phyloP scores from a whole-genome alignment of 2,113 vertebrate species.

The Pangasianodon gigas region DNA sequence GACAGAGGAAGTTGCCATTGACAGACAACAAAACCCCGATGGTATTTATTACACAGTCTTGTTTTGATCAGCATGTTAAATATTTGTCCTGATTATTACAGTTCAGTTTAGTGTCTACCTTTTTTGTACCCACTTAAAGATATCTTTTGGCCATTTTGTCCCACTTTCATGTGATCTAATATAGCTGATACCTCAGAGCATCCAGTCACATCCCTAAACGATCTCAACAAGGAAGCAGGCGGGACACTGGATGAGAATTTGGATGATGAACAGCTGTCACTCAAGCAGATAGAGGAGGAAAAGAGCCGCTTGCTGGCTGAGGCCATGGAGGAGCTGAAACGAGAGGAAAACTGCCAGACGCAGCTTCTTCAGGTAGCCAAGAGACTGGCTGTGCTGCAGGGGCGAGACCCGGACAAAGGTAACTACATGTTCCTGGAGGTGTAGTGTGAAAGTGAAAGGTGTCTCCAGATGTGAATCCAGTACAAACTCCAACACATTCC shows the following conservation, averaged over 20 bases:
- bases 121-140: not conserved
- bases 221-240: slow-evolving; percentile 78
- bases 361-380: slow-evolving; percentile 83
- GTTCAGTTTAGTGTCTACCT: not conserved
- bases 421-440: not conserved
- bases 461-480: not conserved
- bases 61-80: slow-evolving; percentile 5
- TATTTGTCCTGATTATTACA: not conserved
- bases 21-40: slow-evolving; percentile 70
- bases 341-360: slow-evolving; percentile 81
- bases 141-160: not conserved
- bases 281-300: slow-evolving; percentile 79
- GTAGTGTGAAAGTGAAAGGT: not conserved
- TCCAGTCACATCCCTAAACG: slow-evolving; percentile 73
- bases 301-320: slow-evolving; percentile 82
- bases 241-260: slow-evolving; percentile 66
- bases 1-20: slow-evolving; percentile 85
- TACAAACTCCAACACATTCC: not conserved
- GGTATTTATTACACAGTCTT: slow-evolving; percentile 43
- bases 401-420: slow-evolving; percentile 88
- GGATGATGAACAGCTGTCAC: slow-evolving; percentile 64
- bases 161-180: not conserved
- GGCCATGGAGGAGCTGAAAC: slow-evolving; percentile 80
- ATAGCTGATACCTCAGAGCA: slow-evolving; percentile 57
- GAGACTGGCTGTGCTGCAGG: slow-evolving; percentile 83